These are phyloP conservation scores for Pheosia gnoma DNA, from an alignment of 2,888 invertebrate species.

Conservation along the genomic window DNA sequence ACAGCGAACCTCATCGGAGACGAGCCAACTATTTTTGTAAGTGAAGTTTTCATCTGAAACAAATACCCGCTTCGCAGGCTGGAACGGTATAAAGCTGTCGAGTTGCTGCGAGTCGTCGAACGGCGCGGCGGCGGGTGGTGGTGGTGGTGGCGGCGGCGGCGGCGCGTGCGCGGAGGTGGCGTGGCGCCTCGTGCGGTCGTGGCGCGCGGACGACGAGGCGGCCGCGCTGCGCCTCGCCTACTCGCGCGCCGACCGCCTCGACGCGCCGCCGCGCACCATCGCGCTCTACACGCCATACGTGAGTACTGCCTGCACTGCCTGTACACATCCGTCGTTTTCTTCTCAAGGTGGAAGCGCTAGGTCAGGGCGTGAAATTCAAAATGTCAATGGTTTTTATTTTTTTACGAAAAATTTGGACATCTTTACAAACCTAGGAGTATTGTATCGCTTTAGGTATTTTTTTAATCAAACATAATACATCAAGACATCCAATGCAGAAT, in stretches of 20 bases:
- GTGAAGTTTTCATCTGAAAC: too few species aligned
- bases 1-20: too few species aligned
- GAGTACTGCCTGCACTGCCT: constrained; percentile 27
- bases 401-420: too few species aligned
- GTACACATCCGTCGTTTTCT: too few species aligned
- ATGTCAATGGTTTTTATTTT: too few species aligned
- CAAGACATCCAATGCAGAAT: too few species aligned
- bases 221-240: constrained; percentile 96
- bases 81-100: constrained; percentile 88
- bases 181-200: constrained; percentile 93
- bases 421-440: too few species aligned
- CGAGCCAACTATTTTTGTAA: too few species aligned
- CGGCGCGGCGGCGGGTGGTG: constrained; percentile 82
- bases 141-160: constrained; percentile 86
- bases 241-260: constrained; percentile 61
- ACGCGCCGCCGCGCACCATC: constrained; percentile 57
- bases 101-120: constrained; percentile 88
- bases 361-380: too few species aligned
- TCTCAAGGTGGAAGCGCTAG: too few species aligned
- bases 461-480: too few species aligned
- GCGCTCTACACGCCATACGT: constrained; percentile 71
- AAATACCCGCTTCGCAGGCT: constrained; percentile 65
- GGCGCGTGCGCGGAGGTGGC: constrained; percentile 91
- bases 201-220: constrained; percentile 96
- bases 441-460: too few species aligned